phyloP scores from a whole-genome alignment of 1,140 invertebrate genomes.

The Diuraphis noxia region DNA sequence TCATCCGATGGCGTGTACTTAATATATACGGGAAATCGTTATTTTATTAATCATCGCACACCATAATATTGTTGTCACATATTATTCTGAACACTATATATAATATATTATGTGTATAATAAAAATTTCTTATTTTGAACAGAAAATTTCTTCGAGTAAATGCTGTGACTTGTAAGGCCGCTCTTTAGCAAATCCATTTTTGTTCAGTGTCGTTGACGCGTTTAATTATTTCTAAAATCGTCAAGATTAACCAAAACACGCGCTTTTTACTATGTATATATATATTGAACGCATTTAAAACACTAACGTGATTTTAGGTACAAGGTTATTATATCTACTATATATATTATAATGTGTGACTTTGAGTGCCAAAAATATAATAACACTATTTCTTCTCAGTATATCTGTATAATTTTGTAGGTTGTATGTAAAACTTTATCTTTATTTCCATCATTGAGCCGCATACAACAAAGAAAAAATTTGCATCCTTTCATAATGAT shows the following conservation, averaged over 20 bases:
- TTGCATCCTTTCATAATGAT: neutral
- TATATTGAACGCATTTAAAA: neutral
- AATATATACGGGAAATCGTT: slow-evolving; percentile 12
- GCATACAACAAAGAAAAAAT: neutral
- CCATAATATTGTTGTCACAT: neutral
- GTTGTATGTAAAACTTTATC: neutral
- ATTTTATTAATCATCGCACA: slow-evolving; percentile 31
- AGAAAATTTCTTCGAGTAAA: neutral
- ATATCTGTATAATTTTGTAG: neutral
- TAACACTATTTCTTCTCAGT: neutral
- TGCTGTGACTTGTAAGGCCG: neutral
- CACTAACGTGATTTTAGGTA: neutral
- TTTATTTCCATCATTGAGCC: neutral
- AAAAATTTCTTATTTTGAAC: neutral
- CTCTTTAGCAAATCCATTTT: neutral
- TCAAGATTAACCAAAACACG: neutral
- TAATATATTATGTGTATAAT: neutral
- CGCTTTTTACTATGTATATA: neutral
- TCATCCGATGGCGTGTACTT: neutral
- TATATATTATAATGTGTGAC: neutral
- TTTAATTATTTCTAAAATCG: neutral
- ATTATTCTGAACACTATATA: neutral
- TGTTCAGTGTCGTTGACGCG: neutral
- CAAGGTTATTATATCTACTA: neutral
- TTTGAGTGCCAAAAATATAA: neutral